Base-by-base conservation (phyloP, 1,140 invertebrate genomes). In the Diorhabda sublineata region DNA sequence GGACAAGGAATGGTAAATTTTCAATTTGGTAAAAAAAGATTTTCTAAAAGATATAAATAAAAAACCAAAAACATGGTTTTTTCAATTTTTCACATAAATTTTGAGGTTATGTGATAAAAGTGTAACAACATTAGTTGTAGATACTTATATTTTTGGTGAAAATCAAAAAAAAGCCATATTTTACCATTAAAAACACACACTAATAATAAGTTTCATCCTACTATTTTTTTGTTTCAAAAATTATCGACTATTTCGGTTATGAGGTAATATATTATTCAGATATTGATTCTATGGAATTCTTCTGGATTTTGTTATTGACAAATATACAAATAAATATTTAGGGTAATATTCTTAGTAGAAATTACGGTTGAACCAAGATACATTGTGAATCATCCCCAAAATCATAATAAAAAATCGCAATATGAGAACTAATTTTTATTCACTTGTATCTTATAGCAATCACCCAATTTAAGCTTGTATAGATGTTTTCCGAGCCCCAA, bases 401-500 rank as follows among this genome's bases (percentile, higher is more conserved):
- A 52, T 42, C 8, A 41, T 61, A 43, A 42, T 3, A 41, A 3
- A 42, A 41, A 62, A 61, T 62, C 64, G 26, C 26, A 26, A 26
- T 26, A 26, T 26, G 26, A 26, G 26, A 26, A 26, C 26, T 26
- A 26, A 60, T 56, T 58, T 57, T 66, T 63, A 58, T 45, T 67
- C 57, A 67, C 65, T 42, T 56, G 57, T 52, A 52, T 8, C n/a
- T 8, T 2, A 52, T 8, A 52, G 6, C 47, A 52, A 68, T 58
- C 65, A 66, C 69, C 61, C 69, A 11, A 56, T 67, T 69, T 61
- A 60, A 69, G 71, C 71, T 74, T 74, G 73, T 72, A 74, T 74
- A 74, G 73, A 74, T 74, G 73, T 74, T 66, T n/a, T 68, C 71
- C 66, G 71, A 73, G 69, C 69, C 71, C 60, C 67, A 52, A 52